Evolutionary conservation across 2,113 vertebrate species (phyloP), one percentile per base, ranked within the genome.

Genomic region (Pomatostomus ruficeps): DNA sequence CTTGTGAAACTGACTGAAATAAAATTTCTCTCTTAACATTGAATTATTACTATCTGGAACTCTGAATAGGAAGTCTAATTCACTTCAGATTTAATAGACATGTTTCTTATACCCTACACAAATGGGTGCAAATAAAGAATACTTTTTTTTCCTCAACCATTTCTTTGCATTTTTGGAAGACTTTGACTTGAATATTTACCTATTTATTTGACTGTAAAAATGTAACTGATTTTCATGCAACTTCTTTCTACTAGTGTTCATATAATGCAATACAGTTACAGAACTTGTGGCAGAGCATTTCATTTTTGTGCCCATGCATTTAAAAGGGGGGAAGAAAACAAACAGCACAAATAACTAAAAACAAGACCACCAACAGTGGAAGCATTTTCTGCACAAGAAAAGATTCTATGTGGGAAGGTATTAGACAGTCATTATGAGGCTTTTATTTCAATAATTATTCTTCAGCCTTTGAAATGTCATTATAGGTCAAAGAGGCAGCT

Each of bases 401-500:
- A 96, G 57, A 78, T 75, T 94, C 51, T 94, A 61, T 90, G 85
- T 96, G 73, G 82, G 91, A 97, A 93, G 80, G 73, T 97, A 89
- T 94, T 97, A 90, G 95, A 94, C 78, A 94, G 92, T 94, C 90
- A 96, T 96, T 95, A 97, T 93, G 79, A 96, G 89, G 79, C 88
- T 97, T 97, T 97, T 97, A 97, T 96, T 97, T 97, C 91, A 94
- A 91, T 97, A 97, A 98, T 97, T 97, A 96, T 97, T 97, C 91
- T 97, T 96, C 85, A 97, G 82, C 72, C 83, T 97, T 97, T 93
- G 84, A 97, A 98, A 97, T 97, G 89, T 95, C 92, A 96, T 88
- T 95, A 95, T 95, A 97, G 96, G 97, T 97, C 93, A 97, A 94
- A 97, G 90, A 92, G 88, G 51, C 80, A 95, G 90, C 71, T 97